Conservation (phyloP, 2,113 vertebrate genomes). For the Synodontis membranacea region DNA sequence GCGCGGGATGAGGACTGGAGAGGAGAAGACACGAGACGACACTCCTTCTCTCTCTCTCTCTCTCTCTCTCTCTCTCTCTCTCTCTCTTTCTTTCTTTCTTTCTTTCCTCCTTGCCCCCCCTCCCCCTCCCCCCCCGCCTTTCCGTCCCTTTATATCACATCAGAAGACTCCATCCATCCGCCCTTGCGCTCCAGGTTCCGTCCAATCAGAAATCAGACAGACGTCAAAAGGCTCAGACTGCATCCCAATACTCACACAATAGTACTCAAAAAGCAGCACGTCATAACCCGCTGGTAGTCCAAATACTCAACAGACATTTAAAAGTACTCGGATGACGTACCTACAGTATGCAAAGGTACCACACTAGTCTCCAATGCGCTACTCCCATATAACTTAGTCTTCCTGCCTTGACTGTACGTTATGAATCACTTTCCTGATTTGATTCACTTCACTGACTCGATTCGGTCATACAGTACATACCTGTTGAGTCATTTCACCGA, state of each 20-base stretch:
- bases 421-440: not conserved
- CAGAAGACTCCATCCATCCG: slow-evolving; percentile 10
- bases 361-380: too few relatives aligned
- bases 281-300: too few relatives aligned
- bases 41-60: not conserved
- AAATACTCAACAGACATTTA: too few relatives aligned
- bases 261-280: too few relatives aligned
- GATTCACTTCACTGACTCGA: not conserved
- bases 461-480: not conserved
- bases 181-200: slow-evolving; percentile 49
- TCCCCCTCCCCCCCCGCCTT: not conserved
- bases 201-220: slow-evolving; percentile 69
- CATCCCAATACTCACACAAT: too few relatives aligned
- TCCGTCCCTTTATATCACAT: not conserved
- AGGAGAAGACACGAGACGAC: not conserved
- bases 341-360: too few relatives aligned
- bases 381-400: too few relatives aligned
- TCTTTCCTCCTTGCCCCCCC: slow-evolving; percentile 50
- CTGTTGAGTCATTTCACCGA: not conserved
- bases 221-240: slow-evolving; percentile 62
- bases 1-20: not conserved
- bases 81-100: not conserved
- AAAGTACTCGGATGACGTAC: too few relatives aligned
- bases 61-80: not conserved
- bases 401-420: slow-evolving; percentile 45